Base-by-base conservation (phyloP, 2,797 vertebrate species). In the Oophaga sylvatica region DNA sequence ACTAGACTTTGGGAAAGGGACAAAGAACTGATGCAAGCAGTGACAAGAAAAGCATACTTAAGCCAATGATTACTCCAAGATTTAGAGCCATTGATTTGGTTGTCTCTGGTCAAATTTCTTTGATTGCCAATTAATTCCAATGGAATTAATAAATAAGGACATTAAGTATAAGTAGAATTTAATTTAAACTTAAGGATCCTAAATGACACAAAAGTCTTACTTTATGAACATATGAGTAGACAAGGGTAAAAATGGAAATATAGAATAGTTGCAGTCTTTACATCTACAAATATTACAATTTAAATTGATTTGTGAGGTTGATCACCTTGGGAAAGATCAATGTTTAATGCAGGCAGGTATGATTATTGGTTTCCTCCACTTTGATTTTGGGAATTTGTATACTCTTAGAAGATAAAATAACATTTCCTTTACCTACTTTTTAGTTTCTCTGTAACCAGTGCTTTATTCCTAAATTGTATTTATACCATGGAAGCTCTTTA, bases 1-100 rank as follows among this genome's bases (percentile, higher is more conserved):
- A 70, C 70, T 73, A 73, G 70, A 45, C 35, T 71, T 71, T 29
- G 29, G 70, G 31, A 73, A 73, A 73, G 70, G 41, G 70, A 41
- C 70, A 73, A 41, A 73, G 16, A 41, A 73, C 35, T 41, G n/a
- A 19, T 41, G 35, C 20, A 41, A 73, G 70, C 17, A 45, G 17
- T 41, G 35, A 73, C 70, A 73, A 9, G 70, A 77, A 73, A 53
- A 77, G 48, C 48, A 26, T n/a, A 56, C 20, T 26, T 53, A 53
- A 76, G 10, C 73, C n/a, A 77, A 77, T 4, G 8, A 56, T 77
- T 56, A 77, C 56, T 56, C 48, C 75, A 15, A 26, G 48, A 77
- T 11, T 22, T 17, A 22, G 22, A 76, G 11, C 7, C 5, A 77
- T 56, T 56, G 45, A 77, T 77, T 77, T 26, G 12, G 1, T 48